Evolutionary conservation across 2,797 vertebrate genomes (phyloP).

Genomic region (Lacerta agilis): DNA sequence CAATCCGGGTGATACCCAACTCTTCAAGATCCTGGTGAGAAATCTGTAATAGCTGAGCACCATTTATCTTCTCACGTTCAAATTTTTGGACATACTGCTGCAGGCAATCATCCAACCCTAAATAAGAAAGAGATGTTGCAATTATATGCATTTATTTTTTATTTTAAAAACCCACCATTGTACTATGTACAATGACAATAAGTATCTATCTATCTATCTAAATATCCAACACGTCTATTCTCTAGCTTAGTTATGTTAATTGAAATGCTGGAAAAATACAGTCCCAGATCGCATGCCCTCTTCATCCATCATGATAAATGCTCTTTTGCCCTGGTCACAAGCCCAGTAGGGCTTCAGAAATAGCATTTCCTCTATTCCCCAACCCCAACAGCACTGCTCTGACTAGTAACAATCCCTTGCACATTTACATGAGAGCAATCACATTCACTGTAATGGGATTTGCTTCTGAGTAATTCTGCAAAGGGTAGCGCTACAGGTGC

Average conservation of each 20-base stretch:
- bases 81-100: slow-evolving; percentile 94
- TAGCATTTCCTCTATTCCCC: too few species aligned
- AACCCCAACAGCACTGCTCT: too few species aligned
- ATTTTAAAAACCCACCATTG: neutral
- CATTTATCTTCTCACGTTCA: slow-evolving; percentile 95
- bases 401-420: neutral
- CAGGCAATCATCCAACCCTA: slow-evolving; percentile 93
- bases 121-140: slow-evolving; percentile 33
- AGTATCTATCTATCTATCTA: neutral
- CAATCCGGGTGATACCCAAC: slow-evolving; percentile 92
- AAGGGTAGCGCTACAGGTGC: neutral
- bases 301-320: neutral
- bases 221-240: neutral
- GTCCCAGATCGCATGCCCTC: accelerated
- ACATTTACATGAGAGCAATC: neutral
- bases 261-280: neutral
- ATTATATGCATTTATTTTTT: neutral
- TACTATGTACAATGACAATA: too few species aligned
- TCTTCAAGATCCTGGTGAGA: slow-evolving; percentile 97
- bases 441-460: neutral
- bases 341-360: too few species aligned
- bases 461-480: neutral
- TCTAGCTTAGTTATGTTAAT: neutral
- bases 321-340: too few species aligned
- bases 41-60: slow-evolving; percentile 94